Evolutionary conservation across 2,113 vertebrate genomes (phyloP), one percentile per base, ranked within the genome.

Genomic region (Paraplagusia blochii): DNA sequence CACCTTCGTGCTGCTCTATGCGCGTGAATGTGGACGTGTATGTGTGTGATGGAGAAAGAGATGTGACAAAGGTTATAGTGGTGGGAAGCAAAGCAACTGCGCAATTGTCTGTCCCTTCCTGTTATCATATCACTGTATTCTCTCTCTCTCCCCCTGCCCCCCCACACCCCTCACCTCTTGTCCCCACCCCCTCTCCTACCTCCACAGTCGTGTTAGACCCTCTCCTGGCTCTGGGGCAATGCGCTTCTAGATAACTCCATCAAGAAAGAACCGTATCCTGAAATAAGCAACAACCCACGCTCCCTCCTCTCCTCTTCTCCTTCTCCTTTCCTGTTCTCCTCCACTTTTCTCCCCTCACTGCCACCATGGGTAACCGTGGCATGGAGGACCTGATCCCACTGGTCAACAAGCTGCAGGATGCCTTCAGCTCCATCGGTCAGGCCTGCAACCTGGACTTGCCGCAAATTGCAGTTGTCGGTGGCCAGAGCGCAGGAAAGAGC

Each of bases 331-430:
- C 62, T 38, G 68, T 67, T 73, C 47, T 9, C 53, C 81, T 73
- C 83, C n/a, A 67, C 84, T 78, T 75, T 72, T 78, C 61, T 18
- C 72, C 56, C 45, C 72, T 83, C 50, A 58, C 77, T 76, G 77
- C 72, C 69, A 77, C 76, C 82, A 92, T 92, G 89, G 88, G 90
- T 67, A 92, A 91, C 79, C 88, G 90, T 56, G 93, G 93, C 85
- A 95, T 97, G 95, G 94, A 96, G 87, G 94, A 95, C 1, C 87
- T 96, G 60, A 95, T 95, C 87, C 94, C 94, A 33, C 85, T 97
- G 85, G 94, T 95, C 74, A 95, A 96, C 91, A 90, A 82, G 66
- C 92, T 96, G 79, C 95, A 96, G 90, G 95, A 97, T 62, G 95
- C 95, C 49, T 97, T 97, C 91, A 93, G 93, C 72, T 90, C 90